Percentiles rank a stretch among this genome's conserved stretches.
Evolutionary conservation across 1,140 invertebrate genomes (phyloP).

Genomic region (Musca domestica): DNA sequence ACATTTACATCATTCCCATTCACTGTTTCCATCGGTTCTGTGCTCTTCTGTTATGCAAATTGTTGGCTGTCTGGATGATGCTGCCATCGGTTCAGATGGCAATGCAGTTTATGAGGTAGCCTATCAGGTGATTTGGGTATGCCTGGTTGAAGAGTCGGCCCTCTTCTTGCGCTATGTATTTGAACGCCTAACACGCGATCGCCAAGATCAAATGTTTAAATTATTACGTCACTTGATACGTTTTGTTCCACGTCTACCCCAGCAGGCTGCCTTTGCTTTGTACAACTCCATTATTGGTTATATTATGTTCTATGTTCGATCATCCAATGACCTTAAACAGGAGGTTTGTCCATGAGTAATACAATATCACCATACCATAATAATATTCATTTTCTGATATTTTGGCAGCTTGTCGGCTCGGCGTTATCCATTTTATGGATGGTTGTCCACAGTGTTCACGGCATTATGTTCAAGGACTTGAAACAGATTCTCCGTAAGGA

Average conservation of each 20-base stretch:
- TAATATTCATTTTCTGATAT: neutral
- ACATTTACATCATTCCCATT: constrained; percentile 82
- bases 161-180: constrained; percentile 94
- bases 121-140: constrained; percentile 93
- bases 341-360: constrained; percentile 55
- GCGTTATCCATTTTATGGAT: constrained; percentile 95
- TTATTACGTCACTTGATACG: constrained; percentile 87
- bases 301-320: constrained; percentile 97
- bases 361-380: neutral
- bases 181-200: constrained; percentile 92
- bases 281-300: constrained; percentile 99
- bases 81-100: constrained; percentile 91
- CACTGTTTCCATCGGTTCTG: constrained; percentile 93
- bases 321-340: constrained; percentile 90
- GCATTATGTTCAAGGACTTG: constrained; percentile 98
- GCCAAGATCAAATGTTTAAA: constrained; percentile 95
- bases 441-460: constrained; percentile 96
- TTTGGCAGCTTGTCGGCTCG: constrained; percentile 77
- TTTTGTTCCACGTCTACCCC: constrained; percentile 89
- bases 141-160: constrained; percentile 95
- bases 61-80: constrained; percentile 92
- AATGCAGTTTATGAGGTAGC: constrained; percentile 86
- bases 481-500: constrained; percentile 98
- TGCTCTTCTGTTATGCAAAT: constrained; percentile 94
- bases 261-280: constrained; percentile 96